phyloP scores from a whole-genome alignment of 2,797 vertebrate species.

The Iguana delicatissima region DNA sequence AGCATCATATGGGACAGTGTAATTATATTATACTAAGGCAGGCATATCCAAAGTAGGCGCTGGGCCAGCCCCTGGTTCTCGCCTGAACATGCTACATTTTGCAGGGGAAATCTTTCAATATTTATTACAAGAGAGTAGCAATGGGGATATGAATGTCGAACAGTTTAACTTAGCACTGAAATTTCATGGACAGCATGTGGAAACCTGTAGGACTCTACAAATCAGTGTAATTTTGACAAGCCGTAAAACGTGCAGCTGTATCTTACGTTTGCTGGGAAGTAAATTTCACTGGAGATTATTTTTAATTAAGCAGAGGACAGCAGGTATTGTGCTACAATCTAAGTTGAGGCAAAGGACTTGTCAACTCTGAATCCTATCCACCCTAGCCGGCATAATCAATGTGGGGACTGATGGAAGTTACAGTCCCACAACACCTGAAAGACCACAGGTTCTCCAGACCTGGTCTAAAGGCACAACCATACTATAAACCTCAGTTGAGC shows the following conservation, averaged over 20 bases:
- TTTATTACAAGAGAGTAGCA: constrained; percentile 27
- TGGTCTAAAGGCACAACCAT: not conserved
- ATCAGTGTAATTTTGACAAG: not conserved
- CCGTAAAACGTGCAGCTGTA: not conserved
- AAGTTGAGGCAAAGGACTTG: not conserved
- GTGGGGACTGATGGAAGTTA: not conserved
- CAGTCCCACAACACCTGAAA: not conserved
- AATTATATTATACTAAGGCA: constrained; percentile 14
- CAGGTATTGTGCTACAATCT: not conserved
- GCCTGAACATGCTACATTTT: constrained; percentile 9
- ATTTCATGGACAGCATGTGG: not conserved
- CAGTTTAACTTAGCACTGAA: not conserved
- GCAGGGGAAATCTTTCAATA: not conserved
- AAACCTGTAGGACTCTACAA: not conserved
- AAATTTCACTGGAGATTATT: not conserved
- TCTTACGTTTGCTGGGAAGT: not conserved
- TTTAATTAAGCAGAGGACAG: not conserved
- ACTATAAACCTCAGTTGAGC: too few species aligned
- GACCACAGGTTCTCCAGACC: too few species aligned
- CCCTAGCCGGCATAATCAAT: not conserved
- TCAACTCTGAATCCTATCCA: not conserved
- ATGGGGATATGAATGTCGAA: constrained; percentile 7
- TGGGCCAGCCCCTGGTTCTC: not conserved
- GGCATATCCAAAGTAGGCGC: not conserved
- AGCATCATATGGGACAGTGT: not conserved